Evolutionary conservation across 2,888 invertebrate genomes (phyloP).

Genomic region (Netelia inedita): DNA sequence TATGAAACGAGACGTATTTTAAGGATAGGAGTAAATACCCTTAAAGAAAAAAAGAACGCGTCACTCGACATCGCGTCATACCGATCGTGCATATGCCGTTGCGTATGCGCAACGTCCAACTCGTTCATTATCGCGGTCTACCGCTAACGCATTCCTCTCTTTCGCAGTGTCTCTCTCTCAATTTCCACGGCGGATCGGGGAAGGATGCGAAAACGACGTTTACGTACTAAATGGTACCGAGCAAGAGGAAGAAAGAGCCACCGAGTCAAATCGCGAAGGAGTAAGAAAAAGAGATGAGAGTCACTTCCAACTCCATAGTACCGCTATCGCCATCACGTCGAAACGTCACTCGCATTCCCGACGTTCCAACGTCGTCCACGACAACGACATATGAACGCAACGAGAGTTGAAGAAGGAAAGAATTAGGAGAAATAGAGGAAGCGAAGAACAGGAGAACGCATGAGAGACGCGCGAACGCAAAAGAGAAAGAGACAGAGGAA

Average conservation of each 20-base stretch:
- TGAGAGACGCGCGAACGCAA: conserved; percentile 46
- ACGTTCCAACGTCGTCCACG: conserved; percentile 67
- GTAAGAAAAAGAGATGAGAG: conserved; percentile 28
- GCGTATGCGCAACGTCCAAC: conserved; percentile 63
- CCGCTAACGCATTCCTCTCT: conserved; percentile 66
- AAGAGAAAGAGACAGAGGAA: conserved; percentile 58
- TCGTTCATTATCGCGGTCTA: conserved; percentile 68
- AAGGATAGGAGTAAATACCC: neutral
- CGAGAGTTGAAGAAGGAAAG: conserved; percentile 48
- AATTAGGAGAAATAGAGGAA: conserved; percentile 59
- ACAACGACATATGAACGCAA: conserved; percentile 51
- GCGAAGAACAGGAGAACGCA: conserved; percentile 55
- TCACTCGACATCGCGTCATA: neutral
- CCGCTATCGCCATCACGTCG: conserved; percentile 42
- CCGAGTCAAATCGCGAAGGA: conserved; percentile 34
- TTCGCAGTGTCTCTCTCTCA: conserved; percentile 42
- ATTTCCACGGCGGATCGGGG: conserved; percentile 50
- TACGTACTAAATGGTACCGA: conserved; percentile 39
- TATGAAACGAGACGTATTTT: too few relatives aligned
- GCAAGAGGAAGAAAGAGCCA: conserved; percentile 14
- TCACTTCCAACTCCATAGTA: neutral
- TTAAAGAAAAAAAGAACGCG: conserved; percentile 23
- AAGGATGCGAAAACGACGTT: conserved; percentile 57
- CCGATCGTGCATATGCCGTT: conserved; percentile 17
- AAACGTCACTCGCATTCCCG: conserved; percentile 70